Conservation (phyloP, 2,797 vertebrate genomes). For the Trachops cirrhosus region DNA sequence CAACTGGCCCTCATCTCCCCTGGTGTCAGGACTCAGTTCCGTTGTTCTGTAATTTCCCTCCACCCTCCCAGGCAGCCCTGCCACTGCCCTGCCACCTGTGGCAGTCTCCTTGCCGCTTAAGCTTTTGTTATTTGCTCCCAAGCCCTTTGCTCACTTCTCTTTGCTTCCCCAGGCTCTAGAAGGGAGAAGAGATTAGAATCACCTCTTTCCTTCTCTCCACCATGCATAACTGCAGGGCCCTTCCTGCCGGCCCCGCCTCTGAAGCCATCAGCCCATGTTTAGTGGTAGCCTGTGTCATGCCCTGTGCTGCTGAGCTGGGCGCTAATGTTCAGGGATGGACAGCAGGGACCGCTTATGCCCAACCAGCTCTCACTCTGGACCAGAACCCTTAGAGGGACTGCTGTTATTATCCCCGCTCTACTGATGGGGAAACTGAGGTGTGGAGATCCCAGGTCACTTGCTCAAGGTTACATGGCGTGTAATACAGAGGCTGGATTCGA, state of each 20-base stretch:
- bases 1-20: not conserved
- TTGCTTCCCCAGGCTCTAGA: not conserved
- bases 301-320: rapidly evolving
- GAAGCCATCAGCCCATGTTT: not conserved
- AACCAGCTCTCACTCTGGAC: not conserved
- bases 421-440: not conserved
- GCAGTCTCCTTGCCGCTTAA: not conserved
- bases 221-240: too few species aligned
- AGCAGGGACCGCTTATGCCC: not conserved
- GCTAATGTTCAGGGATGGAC: not conserved
- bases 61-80: not conserved
- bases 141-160: not conserved
- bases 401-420: not conserved
- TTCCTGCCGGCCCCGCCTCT: not conserved
- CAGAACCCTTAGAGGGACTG: not conserved
- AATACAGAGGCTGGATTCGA: rapidly evolving
- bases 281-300: rapidly evolving
- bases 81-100: not conserved
- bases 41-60: not conserved
- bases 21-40: not conserved
- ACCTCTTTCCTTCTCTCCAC: not conserved
- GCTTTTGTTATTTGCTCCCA: not conserved
- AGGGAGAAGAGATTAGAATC: not conserved
- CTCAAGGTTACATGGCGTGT: not conserved
- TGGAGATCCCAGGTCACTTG: not conserved